Percentiles rank a stretch among this genome's conserved stretches.
Conservation (phyloP, 2,113 vertebrate genomes). For the Phycodurus eques region DNA sequence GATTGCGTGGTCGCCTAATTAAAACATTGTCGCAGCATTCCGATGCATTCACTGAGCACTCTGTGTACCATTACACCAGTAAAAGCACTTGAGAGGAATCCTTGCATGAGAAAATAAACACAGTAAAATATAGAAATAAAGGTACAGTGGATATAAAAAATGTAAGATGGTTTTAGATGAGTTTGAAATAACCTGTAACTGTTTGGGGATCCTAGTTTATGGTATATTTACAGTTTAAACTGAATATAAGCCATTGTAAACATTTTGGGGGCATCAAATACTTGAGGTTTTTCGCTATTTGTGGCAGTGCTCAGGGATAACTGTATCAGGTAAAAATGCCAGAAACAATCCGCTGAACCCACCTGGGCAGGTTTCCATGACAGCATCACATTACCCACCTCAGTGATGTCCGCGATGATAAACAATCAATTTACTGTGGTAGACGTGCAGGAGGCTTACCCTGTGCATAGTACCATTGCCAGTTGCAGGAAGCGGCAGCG, state of each 20-base stretch:
- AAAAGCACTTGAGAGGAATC: neutral
- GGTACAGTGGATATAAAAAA: neutral
- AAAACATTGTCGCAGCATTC: neutral
- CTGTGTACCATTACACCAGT: neutral
- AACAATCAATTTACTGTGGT: neutral
- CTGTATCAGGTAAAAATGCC: too few species aligned
- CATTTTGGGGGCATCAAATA: too few species aligned
- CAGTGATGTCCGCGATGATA: neutral
- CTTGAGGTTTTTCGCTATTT: too few species aligned
- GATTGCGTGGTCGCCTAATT: neutral
- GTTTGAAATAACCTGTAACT: too few species aligned
- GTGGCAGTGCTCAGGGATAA: too few species aligned
- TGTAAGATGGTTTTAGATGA: too few species aligned
- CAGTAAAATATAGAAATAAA: neutral
- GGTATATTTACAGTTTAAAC: too few species aligned
- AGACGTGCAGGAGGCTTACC: constrained; percentile 33
- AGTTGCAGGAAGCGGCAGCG: constrained; percentile 49
- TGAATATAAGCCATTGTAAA: too few species aligned
- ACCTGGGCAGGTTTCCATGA: too few species aligned
- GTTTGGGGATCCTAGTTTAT: too few species aligned
- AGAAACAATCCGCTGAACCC: too few species aligned
- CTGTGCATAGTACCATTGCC: constrained; percentile 51
- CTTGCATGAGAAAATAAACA: neutral
- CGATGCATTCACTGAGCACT: neutral
- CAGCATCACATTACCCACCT: neutral